Base-by-base conservation (phyloP, 2,888 invertebrate genomes). In the Exocentrus adspersus region DNA sequence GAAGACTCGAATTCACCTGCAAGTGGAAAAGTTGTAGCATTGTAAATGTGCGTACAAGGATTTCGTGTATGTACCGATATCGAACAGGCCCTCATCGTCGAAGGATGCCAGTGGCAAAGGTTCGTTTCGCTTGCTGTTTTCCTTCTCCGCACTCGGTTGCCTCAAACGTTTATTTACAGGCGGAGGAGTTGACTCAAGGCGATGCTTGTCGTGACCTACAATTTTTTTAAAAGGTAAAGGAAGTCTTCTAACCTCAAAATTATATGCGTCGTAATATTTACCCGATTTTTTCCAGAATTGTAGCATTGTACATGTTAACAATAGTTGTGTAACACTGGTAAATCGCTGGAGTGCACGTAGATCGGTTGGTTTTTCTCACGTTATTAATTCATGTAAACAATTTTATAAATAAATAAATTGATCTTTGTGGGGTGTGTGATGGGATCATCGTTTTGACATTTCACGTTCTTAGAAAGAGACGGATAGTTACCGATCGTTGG, bases 261-360 rank as follows among this genome's bases (percentile, higher is more conserved):
- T 53, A n/a, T 56, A 32, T 50, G 32, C 48, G 52, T 42, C 54
- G 56, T 58, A 57, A 46, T 51, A 60, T 62, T 69, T 86, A 89
- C 89, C 88, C 84, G 89, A 85, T 84, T 89, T 91, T 83, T 89
- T 91, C 90, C 90, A 90, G 85, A 91, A 91, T 83, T 90, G 89
- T 81, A 91, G 87, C 90, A 91, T 91, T 83, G 85, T 86, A 83
- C 78, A 57, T 57, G 51, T 51, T 51, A 51, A 51, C 17, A 19
- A 51, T n/a, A 10, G 51, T 32, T 51, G 16, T 37, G 19, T 21
- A 7, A 5, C 19, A 24, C 28, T 1, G 28, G 24, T 28, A 9
- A 28, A 28, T 6, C 2, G 17, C 9, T 9, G 24, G 28, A 24
- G 9, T 37, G 12, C 16, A 48, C 10, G 48, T n/a, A 28, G 20